Evolutionary conservation across 2,113 vertebrate genomes (phyloP).

Genomic region (Galemys pyrenaicus): DNA sequence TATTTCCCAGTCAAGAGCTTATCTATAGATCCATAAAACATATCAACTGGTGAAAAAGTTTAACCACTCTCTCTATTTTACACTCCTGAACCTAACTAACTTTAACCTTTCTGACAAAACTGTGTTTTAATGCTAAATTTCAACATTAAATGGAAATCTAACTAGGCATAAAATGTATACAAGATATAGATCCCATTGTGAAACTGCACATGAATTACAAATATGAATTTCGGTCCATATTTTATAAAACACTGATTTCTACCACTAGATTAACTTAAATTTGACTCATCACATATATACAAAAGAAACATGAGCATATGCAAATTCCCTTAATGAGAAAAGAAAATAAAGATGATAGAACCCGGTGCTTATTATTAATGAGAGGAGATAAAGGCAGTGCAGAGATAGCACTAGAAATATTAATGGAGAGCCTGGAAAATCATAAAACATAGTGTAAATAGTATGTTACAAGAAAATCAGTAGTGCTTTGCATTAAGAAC

Average conservation of each 20-base stretch:
- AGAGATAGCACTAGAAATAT: slow-evolving; percentile 52
- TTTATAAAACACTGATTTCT: slow-evolving; percentile 26
- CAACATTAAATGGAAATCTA: not conserved
- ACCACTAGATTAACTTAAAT: not conserved
- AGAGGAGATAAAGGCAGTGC: not conserved
- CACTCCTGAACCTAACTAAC: not conserved
- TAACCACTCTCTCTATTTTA: not conserved
- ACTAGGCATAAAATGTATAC: not conserved
- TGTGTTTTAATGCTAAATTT: slow-evolving; percentile 2
- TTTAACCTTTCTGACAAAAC: not conserved
- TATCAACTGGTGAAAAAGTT: not conserved
- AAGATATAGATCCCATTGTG: not conserved
- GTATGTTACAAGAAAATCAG: slow-evolving; percentile 61
- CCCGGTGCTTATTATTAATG: not conserved
- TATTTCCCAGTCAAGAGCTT: not conserved
- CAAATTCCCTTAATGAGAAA: slow-evolving; percentile 8
- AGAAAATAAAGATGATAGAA: not conserved
- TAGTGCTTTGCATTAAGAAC: slow-evolving; percentile 35
- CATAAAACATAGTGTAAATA: slow-evolving; percentile 44
- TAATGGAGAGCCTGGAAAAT: slow-evolving; percentile 59
- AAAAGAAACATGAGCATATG: not conserved
- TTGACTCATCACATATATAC: not conserved
- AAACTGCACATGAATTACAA: slow-evolving; percentile 13
- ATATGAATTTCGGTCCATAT: not conserved
- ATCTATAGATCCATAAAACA: not conserved